Base-by-base conservation (phyloP, 2,113 vertebrate genomes). In the Nematolebias whitei region DNA sequence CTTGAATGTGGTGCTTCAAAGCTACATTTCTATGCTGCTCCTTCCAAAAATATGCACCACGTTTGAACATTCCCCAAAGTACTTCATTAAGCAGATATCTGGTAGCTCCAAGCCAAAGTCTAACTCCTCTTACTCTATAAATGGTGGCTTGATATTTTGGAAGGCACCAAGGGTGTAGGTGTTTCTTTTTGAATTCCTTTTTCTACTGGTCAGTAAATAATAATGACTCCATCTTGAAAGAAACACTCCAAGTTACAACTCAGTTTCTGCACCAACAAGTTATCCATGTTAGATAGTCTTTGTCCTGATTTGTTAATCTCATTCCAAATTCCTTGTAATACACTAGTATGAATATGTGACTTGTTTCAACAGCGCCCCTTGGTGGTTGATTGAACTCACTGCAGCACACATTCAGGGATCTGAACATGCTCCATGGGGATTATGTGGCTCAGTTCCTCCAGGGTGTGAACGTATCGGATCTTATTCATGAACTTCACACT, bases 371-470 rank as follows among this genome's bases (percentile, higher is more conserved):
- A 56, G 59, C 26, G 74, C 57, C 85, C 59, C 82, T 22, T 74
- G 71, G 67, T 78, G 90, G 71, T 40, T 2, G 9, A 23, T 15
- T 49, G 2, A 54, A 95, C 97, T 96, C 83, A 99, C 97, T 96
- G 96, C 40, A 95, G 78, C 78, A 98, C 92, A 0, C 96, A 96
- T 50, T 97, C 96, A 0, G 96, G 97, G 67, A 98, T 96, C 92
- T 98, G 96, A 63, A 98, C 95, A 0, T 98, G 96, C 64, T 96
- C 95, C 96, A 98, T 98, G 13, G 97, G 97, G 76, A 98, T 95
- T 2, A 94, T 94, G 2, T 93, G 93, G 35, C 93, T 90, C 65
- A 99, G 86, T 0, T 98, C 96, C 59, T 95, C 92, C 90, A 99
- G 81, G 65, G 92, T 97, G 68, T 98, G 94, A 18, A 96, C 94